Percentiles rank a stretch among this genome's conserved stretches.
These are phyloP conservation scores for Sisyra terminalis DNA, from an alignment of 2,888 invertebrate genomes.

Conservation along the genomic window DNA sequence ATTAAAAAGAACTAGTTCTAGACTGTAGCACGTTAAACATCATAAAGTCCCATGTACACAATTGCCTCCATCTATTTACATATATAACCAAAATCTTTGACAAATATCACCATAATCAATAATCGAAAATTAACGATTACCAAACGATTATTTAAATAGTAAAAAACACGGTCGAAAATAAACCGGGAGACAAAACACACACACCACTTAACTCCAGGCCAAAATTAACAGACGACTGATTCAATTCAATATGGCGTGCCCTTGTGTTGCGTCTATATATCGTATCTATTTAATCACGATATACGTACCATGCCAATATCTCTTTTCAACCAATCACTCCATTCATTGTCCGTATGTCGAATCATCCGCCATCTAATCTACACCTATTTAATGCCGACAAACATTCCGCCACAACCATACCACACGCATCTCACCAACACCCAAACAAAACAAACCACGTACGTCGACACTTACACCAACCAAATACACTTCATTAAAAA, in stretches of 20 bases:
- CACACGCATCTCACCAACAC: no score
- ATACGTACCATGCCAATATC: constrained; percentile 14
- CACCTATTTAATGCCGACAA: neutral
- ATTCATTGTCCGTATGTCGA: constrained; percentile 4
- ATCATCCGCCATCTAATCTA: constrained; percentile 3
- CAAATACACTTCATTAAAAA: no score
- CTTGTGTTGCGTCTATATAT: constrained; percentile 27
- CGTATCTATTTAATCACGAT: constrained; percentile 16
- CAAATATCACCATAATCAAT: no score
- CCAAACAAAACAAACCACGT: no score
- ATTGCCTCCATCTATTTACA: no score
- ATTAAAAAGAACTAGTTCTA: no score
- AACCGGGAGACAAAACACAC: constrained; percentile 1
- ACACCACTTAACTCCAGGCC: constrained; percentile 26
- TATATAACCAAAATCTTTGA: no score
- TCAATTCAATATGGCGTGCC: constrained; percentile 41
- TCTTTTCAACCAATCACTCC: neutral
- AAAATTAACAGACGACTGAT: constrained; percentile 39
- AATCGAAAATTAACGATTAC: no score
- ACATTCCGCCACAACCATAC: neutral
- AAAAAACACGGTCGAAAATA: neutral
- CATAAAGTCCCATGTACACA: no score
- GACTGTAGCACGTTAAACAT: no score
- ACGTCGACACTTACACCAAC: no score
- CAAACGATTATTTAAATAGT: no score